Percentiles rank a stretch among this genome's conserved stretches.
Evolutionary conservation across 2,113 vertebrate genomes (phyloP).

Genomic region (Ceyx melanurus): DNA sequence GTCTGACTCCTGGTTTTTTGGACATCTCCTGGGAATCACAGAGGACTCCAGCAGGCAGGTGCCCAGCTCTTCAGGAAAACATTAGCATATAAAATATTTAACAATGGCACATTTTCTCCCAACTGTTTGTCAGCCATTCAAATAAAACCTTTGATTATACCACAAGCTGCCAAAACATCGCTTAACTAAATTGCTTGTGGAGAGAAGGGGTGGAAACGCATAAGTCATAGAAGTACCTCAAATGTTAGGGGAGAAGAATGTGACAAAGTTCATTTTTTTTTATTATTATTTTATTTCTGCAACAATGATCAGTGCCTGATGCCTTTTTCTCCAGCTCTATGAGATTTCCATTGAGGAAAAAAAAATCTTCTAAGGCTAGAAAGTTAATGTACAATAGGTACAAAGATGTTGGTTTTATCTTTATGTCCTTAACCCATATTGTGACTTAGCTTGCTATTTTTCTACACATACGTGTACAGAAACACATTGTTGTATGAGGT

Average conservation of each 20-base stretch:
- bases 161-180: background rate
- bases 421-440: background rate
- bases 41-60: slow-evolving; percentile 22
- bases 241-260: background rate
- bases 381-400: background rate
- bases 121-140: background rate
- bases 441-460: background rate
- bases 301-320: background rate
- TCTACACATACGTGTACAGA: background rate
- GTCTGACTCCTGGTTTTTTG: background rate
- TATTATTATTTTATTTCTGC: background rate
- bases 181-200: background rate
- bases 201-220: background rate
- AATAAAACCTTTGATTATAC: slow-evolving; percentile 1
- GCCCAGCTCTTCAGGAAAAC: slow-evolving; percentile 15
- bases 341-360: background rate
- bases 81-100: background rate
- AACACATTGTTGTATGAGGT: background rate
- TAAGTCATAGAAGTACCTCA: background rate
- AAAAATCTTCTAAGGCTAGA: background rate
- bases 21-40: background rate
- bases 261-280: background rate
- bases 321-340: background rate
- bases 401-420: background rate
- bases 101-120: background rate